Conservation (phyloP, 2,113 vertebrate species). For the Myiagra hebetior region DNA sequence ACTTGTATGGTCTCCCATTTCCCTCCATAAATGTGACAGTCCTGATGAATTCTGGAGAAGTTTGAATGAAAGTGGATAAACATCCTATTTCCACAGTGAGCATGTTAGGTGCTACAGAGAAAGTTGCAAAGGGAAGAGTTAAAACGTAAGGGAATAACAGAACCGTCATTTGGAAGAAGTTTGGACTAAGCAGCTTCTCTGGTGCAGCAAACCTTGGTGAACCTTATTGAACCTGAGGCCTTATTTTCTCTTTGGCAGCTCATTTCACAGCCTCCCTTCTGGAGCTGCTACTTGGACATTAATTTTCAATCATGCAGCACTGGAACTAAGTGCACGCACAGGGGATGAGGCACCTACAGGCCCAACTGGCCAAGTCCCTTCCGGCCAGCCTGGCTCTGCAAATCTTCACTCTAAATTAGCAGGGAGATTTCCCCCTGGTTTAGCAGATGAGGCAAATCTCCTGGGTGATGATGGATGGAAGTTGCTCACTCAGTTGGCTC, state of each 20-base stretch:
- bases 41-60: not conserved
- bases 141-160: not conserved
- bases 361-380: rapidly evolving
- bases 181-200: not conserved
- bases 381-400: not conserved
- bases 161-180: not conserved
- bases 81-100: not conserved
- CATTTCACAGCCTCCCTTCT: not conserved
- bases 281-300: not conserved
- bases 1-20: not conserved
- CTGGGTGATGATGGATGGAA: not conserved
- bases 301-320: not conserved
- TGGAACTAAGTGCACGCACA: not conserved
- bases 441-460: not conserved
- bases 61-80: not conserved
- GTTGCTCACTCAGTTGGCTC: not conserved
- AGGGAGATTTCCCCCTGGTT: not conserved
- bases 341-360: not conserved
- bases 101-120: not conserved
- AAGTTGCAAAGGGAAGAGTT: not conserved
- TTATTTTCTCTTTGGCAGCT: not conserved
- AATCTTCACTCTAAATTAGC: not conserved
- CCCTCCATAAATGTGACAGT: not conserved
- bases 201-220: not conserved
- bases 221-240: not conserved